phyloP scores from a whole-genome alignment of 2,797 vertebrate species.

The Parauchenoglanis punctatus region DNA sequence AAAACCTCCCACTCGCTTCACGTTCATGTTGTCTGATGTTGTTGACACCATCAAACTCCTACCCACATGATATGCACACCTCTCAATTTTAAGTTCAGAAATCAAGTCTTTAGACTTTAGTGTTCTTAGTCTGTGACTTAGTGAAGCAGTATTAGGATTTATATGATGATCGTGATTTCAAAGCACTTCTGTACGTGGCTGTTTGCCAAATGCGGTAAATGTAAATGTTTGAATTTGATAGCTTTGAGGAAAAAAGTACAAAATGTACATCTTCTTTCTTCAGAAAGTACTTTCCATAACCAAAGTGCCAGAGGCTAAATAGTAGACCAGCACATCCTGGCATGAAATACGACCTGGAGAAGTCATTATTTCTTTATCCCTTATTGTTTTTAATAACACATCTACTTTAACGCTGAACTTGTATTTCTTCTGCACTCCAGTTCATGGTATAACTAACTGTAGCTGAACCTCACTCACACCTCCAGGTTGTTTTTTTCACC shows the following conservation, averaged over 20 bases:
- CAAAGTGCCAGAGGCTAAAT: conserved; percentile 4
- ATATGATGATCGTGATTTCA: too few species aligned
- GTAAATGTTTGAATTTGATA: background rate
- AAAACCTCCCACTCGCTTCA: background rate
- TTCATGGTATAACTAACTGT: background rate
- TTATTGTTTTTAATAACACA: background rate
- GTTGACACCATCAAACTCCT: background rate
- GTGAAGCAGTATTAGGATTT: too few species aligned
- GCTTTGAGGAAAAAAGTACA: background rate
- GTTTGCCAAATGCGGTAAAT: too few species aligned
- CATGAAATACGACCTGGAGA: conserved; percentile 13
- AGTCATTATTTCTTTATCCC: background rate
- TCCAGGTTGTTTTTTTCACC: conserved; percentile 2
- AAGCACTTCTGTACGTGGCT: too few species aligned
- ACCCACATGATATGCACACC: background rate
- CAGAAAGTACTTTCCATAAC: background rate
- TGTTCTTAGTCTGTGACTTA: too few species aligned
- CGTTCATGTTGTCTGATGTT: background rate
- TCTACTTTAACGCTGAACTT: conserved; percentile 1
- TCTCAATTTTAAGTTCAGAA: background rate
- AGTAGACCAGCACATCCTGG: background rate
- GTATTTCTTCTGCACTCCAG: background rate
- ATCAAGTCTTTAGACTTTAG: too few species aligned
- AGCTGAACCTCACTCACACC: background rate
- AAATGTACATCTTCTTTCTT: background rate